phyloP scores from a whole-genome alignment of 2,888 invertebrate species.

The Drosophila birchii region DNA sequence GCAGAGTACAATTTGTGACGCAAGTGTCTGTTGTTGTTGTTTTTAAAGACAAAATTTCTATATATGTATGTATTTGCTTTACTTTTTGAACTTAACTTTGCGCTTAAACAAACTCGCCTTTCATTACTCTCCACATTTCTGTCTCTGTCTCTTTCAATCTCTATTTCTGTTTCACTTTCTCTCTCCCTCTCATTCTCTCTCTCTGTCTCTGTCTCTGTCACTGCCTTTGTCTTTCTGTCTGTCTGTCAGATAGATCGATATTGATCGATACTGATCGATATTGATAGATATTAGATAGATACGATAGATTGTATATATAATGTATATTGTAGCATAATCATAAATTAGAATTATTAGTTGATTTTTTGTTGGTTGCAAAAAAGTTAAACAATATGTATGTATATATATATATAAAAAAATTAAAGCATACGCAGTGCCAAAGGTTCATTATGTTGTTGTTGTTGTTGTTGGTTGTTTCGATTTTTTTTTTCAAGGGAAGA shows the following conservation, averaged over 20 bases:
- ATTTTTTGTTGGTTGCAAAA: slow-evolving; percentile 41
- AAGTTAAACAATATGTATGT: slow-evolving; percentile 32
- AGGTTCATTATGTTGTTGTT: slow-evolving; percentile 31
- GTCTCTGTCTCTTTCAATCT: slow-evolving; percentile 29
- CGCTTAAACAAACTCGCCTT: slow-evolving; percentile 50
- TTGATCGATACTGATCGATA: slow-evolving; percentile 39
- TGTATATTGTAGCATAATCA: slow-evolving; percentile 58
- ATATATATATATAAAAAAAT: slow-evolving; percentile 40
- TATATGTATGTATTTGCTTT: slow-evolving; percentile 36
- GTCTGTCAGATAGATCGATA: slow-evolving; percentile 31
- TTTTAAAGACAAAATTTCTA: slow-evolving; percentile 24
- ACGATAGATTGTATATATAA: slow-evolving; percentile 43
- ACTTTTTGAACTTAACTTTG: slow-evolving; percentile 56
- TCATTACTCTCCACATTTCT: slow-evolving; percentile 19
- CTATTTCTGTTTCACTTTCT: slow-evolving; percentile 19
- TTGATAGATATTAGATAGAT: slow-evolving; percentile 42
- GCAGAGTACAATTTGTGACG: slow-evolving; percentile 30
- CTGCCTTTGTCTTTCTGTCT: slow-evolving; percentile 28
- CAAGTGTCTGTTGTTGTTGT: slow-evolving; percentile 24
- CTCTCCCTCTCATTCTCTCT: slow-evolving; percentile 21
- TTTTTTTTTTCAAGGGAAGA: slow-evolving; percentile 12
- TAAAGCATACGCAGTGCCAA: slow-evolving; percentile 50
- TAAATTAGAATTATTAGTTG: slow-evolving; percentile 55
- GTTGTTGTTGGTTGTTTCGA: slow-evolving; percentile 8
- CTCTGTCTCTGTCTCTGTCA: background rate